phyloP scores from a whole-genome alignment of 2,113 vertebrate species.

The Hiodon tergisus region DNA sequence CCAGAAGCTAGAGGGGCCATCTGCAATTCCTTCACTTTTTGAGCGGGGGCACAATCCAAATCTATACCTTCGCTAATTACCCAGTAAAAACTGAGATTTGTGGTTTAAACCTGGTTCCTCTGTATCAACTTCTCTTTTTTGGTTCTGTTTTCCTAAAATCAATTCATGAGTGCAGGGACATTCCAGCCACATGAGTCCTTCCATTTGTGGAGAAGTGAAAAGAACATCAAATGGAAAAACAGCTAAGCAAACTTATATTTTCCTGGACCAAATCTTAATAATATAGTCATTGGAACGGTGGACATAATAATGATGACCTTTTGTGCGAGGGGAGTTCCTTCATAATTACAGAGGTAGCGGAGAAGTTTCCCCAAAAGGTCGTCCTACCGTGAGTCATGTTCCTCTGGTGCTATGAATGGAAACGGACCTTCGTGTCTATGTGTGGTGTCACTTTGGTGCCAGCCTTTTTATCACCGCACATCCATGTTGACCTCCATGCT shows the following conservation, averaged over 20 bases:
- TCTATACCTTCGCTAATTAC: too few relatives aligned
- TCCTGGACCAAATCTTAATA: conserved; percentile 21
- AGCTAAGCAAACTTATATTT: conserved; percentile 14
- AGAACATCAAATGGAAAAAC: conserved; percentile 5
- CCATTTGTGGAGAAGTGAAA: conserved; percentile 16
- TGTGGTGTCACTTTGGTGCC: conserved; percentile 16
- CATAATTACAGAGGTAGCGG: conserved; percentile 42
- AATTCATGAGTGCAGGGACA: conserved; percentile 2
- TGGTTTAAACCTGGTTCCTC: too few relatives aligned
- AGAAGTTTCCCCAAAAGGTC: conserved; percentile 31
- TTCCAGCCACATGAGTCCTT: conserved; percentile 7
- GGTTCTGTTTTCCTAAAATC: neutral
- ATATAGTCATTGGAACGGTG: conserved; percentile 36
- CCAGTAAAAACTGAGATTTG: too few relatives aligned
- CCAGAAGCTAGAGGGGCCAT: too few relatives aligned
- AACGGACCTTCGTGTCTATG: neutral
- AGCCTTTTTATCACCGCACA: neutral
- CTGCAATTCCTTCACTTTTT: too few relatives aligned
- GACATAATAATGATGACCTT: conserved; percentile 35
- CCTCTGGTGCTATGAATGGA: conserved; percentile 25
- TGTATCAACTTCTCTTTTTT: neutral
- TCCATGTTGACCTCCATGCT: too few relatives aligned
- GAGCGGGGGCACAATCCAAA: too few relatives aligned
- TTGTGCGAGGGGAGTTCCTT: conserved; percentile 30
- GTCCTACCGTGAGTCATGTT: conserved; percentile 21